phyloP scores from a whole-genome alignment of 2,113 vertebrate species.

The Sturnus vulgaris region DNA sequence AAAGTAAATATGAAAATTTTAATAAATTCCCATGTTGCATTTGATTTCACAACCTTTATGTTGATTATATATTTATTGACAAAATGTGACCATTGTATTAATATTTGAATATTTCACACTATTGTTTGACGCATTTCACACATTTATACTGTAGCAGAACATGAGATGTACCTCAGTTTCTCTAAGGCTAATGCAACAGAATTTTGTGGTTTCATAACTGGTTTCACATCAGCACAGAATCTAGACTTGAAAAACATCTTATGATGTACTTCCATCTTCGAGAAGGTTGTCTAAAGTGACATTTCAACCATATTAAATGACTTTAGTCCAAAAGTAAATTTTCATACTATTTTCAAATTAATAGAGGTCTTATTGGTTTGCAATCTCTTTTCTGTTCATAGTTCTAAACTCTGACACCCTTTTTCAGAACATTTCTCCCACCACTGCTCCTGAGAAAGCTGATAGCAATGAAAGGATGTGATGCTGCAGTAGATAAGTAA shows the following conservation, averaged over 20 bases:
- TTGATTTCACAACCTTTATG: not conserved
- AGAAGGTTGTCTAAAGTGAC: not conserved
- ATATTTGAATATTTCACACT: not conserved
- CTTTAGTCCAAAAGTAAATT: not conserved
- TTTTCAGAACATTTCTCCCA: not conserved
- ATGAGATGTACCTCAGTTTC: accelerated
- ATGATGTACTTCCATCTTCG: not conserved
- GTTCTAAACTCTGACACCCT: not conserved
- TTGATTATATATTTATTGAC: not conserved
- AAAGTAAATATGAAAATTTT: not conserved
- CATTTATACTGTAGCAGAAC: not conserved
- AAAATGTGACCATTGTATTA: not conserved
- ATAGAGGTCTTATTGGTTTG: not conserved
- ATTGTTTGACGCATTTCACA: not conserved
- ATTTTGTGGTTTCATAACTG: not conserved
- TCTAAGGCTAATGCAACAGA: not conserved
- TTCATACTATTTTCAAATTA: not conserved
- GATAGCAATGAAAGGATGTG: not conserved
- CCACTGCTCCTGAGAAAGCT: not conserved
- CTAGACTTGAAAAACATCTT: not conserved
- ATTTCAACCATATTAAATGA: not conserved
- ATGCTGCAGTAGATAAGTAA: not conserved
- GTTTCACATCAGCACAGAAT: not conserved
- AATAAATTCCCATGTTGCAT: not conserved
- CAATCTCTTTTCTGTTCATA: not conserved